Evolutionary conservation across 2,888 invertebrate genomes (phyloP).

Genomic region (Cremastinae sp.): DNA sequence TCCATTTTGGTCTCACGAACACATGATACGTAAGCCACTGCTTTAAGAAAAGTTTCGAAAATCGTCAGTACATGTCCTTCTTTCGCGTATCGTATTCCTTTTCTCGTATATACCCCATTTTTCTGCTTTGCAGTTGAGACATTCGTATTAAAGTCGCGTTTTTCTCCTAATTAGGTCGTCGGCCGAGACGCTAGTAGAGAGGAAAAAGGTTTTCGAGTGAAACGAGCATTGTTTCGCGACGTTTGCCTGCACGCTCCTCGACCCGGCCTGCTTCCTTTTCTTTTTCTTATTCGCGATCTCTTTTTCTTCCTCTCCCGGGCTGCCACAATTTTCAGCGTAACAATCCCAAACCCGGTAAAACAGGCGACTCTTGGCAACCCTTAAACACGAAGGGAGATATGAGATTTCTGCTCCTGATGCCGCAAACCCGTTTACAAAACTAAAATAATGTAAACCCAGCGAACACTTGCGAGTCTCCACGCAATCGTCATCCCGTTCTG

Average conservation of each 20-base stretch:
- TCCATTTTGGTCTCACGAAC: no score
- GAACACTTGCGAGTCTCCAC: constrained; percentile 24
- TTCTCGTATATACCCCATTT: background rate
- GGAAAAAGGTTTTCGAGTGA: constrained; percentile 47
- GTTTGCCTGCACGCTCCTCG: background rate
- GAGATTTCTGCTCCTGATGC: constrained; percentile 42
- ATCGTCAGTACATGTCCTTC: constrained; percentile 16
- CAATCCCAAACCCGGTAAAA: no score
- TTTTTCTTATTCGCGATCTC: background rate
- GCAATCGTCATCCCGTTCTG: constrained; percentile 7
- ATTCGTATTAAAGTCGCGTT: constrained; percentile 73
- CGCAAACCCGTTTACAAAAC: constrained; percentile 32
- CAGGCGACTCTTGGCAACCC: no score
- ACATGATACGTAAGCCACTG: no score
- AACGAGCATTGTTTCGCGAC: constrained; percentile 46
- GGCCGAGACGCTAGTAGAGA: constrained; percentile 63
- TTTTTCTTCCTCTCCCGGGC: background rate
- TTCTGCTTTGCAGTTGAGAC: constrained; percentile 58
- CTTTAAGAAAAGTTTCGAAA: constrained; percentile 23
- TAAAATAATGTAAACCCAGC: constrained; percentile 44
- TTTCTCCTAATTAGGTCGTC: constrained; percentile 74
- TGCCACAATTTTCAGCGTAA: background rate
- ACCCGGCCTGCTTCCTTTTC: background rate
- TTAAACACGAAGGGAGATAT: constrained; percentile 1
- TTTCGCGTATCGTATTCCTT: no score